Base-by-base conservation (phyloP, 2,888 invertebrate genomes). In the Bembecia ichneumoniformis region DNA sequence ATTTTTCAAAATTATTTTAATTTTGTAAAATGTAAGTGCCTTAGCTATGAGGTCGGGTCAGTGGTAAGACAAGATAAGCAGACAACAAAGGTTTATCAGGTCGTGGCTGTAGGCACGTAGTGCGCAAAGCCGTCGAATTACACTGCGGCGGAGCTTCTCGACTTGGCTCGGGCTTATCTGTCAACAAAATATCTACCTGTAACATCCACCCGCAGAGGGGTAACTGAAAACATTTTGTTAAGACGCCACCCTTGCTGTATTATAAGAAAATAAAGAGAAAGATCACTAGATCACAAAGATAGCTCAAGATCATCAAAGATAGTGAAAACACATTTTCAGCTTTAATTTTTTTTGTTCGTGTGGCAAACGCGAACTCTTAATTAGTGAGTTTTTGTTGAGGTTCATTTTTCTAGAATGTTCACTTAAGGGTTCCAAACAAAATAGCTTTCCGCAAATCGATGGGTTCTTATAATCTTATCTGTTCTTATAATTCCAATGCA, bases 151-250 rank as follows among this genome's bases (percentile, higher is more conserved):
- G 44, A 47, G 58, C 62, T 28, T 28, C 28, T 57, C 63, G 63
- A 68, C 69, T 81, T 79, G 82, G 78, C 80, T 63, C 58, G 57
- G 53, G 60, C 75, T 82, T 82, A 82, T 82, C 82, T 77, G 67
- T 74, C 76, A 75, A 75, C 77, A 73, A 73, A 75, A 74, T 64
- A 70, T 58, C 66, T 65, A 72, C 60, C 71, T 63, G 58, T 58
- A 61, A 59, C 52, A 57, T 15, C 13, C 20, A 14, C 13, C 13
- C 14, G 28, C 28, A 34, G 46, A n/a, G 7, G 20, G 48, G 48
- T 17, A 20, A 28, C 48, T 20, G 48, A 48, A 44, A 48, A 48
- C 43, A 48, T 43, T 43, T 17, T 43, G 17, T 28, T 36, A 36
- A 47, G 14, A 43, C 20, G 11, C 43, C 17, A 44, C 7, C 44